Base-by-base conservation (phyloP, 1,140 invertebrate species). In the Rhagoletis zephyria region DNA sequence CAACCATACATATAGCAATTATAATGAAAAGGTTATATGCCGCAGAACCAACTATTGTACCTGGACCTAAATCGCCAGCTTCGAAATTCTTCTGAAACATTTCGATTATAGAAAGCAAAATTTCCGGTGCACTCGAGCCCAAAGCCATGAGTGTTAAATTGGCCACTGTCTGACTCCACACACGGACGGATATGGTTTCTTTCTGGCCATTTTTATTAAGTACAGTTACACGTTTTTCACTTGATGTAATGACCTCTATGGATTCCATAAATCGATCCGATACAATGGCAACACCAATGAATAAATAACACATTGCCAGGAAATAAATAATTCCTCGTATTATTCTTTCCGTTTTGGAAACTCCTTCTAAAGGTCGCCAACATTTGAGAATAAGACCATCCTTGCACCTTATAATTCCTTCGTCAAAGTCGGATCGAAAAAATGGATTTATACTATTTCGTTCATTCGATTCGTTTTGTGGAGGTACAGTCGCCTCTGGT, bases 1-100 rank as follows among this genome's bases (percentile, higher is more conserved):
- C 97, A 89, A 95, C 95, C 0, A 99, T 97, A 93, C 98, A 99
- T 77, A 99, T 95, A 10, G 97, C 96, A 86, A 98, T 99, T 90
- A 99, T 99, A 86, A 99, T 96, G 93, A 99, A 98, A 56, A 99
- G 94, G 92, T 99, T 99, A 93, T 98, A 99, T 16, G 98, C 98
- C 9, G 98, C 98, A 7, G 97, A 98, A n/a, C 98, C 98, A 6
- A 99, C 98, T 89, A 99, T 99, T 2, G 98, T 99, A 1, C 97
- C 97, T 0, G 98, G 98, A 5, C 98, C 98, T n/a, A 99, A 93
- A 87, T 99, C 98, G 12, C 98, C 98, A 40, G 98, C 97, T 90
- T 98, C 93, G 92, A 98, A 99, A 89, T 96, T 95, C 91, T 97
- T 97, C 40, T 96, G 96, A 90, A 95, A 96, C 89, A 98, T 97